These are phyloP conservation scores for Lepidothrix coronata DNA, from an alignment of 2,113 vertebrate genomes.

Conservation along the genomic window DNA sequence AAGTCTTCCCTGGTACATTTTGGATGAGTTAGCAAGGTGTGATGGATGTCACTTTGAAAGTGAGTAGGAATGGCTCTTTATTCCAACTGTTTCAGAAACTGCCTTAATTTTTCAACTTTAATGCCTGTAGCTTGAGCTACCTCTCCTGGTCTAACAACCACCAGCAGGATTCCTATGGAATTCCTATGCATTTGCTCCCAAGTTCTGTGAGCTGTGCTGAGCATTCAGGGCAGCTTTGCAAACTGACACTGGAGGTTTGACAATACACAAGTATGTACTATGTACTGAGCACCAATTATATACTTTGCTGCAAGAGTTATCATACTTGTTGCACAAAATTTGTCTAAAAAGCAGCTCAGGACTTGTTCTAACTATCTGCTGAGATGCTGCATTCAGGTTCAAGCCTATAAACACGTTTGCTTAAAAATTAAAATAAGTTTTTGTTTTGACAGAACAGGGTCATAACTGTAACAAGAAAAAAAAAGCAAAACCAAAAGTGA, in stretches of 20 bases:
- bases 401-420: background rate
- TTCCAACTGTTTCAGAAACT: background rate
- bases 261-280: background rate
- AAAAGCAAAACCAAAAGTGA: background rate
- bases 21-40: background rate
- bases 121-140: background rate
- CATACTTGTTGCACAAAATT: background rate
- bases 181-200: background rate
- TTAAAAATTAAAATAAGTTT: background rate
- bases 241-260: background rate
- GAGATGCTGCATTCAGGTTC: background rate
- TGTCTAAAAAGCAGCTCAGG: background rate
- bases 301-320: background rate
- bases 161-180: background rate
- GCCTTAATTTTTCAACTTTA: background rate
- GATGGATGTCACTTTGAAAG: background rate
- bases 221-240: background rate
- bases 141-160: background rate
- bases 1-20: background rate
- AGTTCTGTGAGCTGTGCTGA: background rate
- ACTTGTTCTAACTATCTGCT: background rate
- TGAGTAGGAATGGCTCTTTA: background rate
- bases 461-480: background rate
- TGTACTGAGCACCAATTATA: fast-evolving
- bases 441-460: background rate